A percentile compares a stretch with the other conserved stretches of the same genome.
These are phyloP conservation scores for Vanessa tameamea DNA, from an alignment of 1,140 invertebrate genomes.

Conservation along the genomic window DNA sequence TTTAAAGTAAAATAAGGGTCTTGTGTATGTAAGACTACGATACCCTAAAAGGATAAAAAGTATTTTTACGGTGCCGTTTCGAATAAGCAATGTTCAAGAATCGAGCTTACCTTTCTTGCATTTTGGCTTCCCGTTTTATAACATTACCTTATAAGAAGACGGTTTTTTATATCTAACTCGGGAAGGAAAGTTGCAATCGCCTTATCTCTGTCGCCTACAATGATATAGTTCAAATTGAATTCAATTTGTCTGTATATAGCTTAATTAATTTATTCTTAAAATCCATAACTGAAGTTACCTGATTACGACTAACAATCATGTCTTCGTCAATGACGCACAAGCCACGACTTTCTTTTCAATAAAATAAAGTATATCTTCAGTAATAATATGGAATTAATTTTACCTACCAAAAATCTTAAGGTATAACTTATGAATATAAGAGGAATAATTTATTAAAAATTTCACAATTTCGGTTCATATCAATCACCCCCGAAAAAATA, in stretches of 20 bases:
- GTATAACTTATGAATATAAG: too few species aligned
- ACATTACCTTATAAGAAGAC: slow-evolving; percentile 10
- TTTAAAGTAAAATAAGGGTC: too few species aligned
- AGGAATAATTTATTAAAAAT: too few species aligned
- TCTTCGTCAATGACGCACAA: too few species aligned
- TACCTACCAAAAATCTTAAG: too few species aligned
- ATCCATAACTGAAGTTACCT: too few species aligned
- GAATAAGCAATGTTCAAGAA: slow-evolving; percentile 15
- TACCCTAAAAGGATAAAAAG: slow-evolving; percentile 12
- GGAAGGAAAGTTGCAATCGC: slow-evolving; percentile 70
- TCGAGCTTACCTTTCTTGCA: slow-evolving; percentile 18
- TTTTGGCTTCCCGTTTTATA: slow-evolving; percentile 22
- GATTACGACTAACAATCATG: too few species aligned
- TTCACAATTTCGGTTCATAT: too few species aligned
- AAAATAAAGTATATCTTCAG: too few species aligned
- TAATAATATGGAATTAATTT: too few species aligned
- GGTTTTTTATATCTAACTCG: slow-evolving; percentile 64
- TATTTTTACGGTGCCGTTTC: slow-evolving; percentile 4
- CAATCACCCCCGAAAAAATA: too few species aligned
- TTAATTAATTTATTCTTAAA: neutral
- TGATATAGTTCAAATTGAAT: slow-evolving; percentile 9
- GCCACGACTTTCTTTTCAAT: too few species aligned
- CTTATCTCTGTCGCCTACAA: slow-evolving; percentile 43
- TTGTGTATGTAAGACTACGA: neutral
- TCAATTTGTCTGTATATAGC: neutral